Evolutionary conservation across 2,888 invertebrate genomes (phyloP).

Genomic region (Papilio elwesi): DNA sequence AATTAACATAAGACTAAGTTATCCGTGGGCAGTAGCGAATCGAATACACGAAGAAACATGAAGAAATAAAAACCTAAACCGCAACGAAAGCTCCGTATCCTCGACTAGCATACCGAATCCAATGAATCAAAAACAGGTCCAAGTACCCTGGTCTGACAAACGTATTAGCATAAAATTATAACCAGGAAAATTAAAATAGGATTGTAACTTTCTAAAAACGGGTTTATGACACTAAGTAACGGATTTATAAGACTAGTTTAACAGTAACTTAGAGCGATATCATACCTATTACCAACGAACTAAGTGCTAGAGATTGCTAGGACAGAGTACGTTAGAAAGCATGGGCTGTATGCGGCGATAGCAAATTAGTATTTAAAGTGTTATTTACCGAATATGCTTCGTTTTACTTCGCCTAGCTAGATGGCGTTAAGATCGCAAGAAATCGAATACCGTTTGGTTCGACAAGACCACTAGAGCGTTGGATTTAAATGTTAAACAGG

Average conservation of each 20-base stretch:
- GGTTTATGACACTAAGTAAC: conserved; percentile 7
- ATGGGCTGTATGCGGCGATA: background rate
- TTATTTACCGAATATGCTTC: background rate
- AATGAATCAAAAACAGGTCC: background rate
- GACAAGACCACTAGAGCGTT: background rate
- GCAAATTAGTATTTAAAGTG: no score
- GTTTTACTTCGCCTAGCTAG: background rate
- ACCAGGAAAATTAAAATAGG: conserved; percentile 12
- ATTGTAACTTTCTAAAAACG: conserved; percentile 3
- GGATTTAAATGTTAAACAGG: background rate
- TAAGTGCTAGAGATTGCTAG: background rate
- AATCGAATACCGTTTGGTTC: background rate
- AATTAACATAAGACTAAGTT: background rate
- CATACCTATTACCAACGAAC: background rate
- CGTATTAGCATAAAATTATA: conserved; percentile 9
- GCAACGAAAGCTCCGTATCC: no score
- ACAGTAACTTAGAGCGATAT: background rate
- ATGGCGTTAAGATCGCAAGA: conserved; percentile 9
- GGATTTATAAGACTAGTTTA: conserved; percentile 10
- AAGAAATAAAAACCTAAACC: background rate
- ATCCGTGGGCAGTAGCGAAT: background rate
- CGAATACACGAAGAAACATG: background rate
- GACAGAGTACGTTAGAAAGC: background rate
- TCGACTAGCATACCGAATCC: background rate
- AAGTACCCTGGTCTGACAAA: background rate